Evolutionary conservation across 2,113 vertebrate species (phyloP).

Genomic region (Cyprinodon tularosa): DNA sequence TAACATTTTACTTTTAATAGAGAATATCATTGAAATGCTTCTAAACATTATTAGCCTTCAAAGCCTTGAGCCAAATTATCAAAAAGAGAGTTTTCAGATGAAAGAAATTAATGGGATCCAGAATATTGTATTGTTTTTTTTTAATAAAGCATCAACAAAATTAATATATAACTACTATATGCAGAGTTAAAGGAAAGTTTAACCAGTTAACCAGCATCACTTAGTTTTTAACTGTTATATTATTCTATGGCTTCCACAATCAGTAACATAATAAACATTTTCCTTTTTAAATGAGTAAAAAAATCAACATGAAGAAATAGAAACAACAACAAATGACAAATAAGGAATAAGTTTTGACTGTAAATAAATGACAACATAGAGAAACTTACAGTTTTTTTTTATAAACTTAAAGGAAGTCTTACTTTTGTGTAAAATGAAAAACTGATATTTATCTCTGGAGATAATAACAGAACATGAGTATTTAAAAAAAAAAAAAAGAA

Average conservation of each 20-base stretch:
- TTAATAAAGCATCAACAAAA: background rate
- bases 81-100: background rate
- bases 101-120: background rate
- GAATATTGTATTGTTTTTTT: background rate
- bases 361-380: background rate
- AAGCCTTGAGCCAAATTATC: background rate
- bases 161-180: background rate
- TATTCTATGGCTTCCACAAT: background rate
- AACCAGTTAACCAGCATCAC: background rate
- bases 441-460: background rate
- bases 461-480: background rate
- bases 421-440: background rate
- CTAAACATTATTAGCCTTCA: background rate
- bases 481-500: background rate
- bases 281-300: background rate
- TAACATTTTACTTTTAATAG: background rate
- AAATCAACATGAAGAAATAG: conserved; percentile 7
- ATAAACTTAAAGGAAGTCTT: background rate
- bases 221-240: background rate
- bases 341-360: background rate
- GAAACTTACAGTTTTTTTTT: background rate
- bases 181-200: no score
- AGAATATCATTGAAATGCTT: background rate
- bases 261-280: background rate
- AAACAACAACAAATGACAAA: background rate